Conservation (phyloP, 2,888 invertebrate genomes). For the Cephus pygmeus region DNA sequence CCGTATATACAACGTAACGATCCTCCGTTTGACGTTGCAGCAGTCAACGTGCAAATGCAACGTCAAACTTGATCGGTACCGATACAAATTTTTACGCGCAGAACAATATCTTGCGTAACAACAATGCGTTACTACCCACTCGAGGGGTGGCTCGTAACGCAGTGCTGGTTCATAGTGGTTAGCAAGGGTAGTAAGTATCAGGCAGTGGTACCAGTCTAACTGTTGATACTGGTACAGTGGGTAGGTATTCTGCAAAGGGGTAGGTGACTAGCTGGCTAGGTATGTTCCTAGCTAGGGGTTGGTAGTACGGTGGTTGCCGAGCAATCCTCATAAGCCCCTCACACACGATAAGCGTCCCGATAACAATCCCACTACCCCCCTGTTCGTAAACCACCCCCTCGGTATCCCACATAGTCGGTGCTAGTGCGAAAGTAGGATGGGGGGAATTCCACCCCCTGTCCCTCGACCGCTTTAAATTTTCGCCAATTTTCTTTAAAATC, state of each 20-base stretch:
- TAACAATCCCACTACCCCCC: slow-evolving; percentile 42
- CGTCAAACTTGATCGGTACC: no score
- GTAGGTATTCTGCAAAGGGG: not conserved
- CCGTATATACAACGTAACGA: no score
- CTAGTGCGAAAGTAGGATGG: not conserved
- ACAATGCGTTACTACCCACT: slow-evolving; percentile 56
- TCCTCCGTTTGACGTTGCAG: no score
- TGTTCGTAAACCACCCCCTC: slow-evolving; percentile 25
- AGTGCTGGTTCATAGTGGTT: slow-evolving; percentile 17
- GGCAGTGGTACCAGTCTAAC: slow-evolving; percentile 2
- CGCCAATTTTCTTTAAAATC: slow-evolving; percentile 59
- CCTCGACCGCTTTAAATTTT: slow-evolving; percentile 58
- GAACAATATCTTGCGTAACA: slow-evolving; percentile 38
- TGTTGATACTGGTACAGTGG: slow-evolving; percentile 22
- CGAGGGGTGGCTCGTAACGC: slow-evolving; percentile 47
- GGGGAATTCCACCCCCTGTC: not conserved
- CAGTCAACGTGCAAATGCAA: no score
- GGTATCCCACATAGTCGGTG: slow-evolving; percentile 9
- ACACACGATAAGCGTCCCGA: slow-evolving; percentile 63
- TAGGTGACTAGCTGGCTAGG: not conserved
- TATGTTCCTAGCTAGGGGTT: slow-evolving; percentile 3
- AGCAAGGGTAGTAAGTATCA: slow-evolving; percentile 24
- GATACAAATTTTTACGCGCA: no score
- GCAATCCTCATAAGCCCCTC: slow-evolving; percentile 61
- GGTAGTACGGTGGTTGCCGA: slow-evolving; percentile 26